Percentiles rank a stretch among this genome's conserved stretches.
phyloP scores from a whole-genome alignment of 2,113 vertebrate genomes.

The Numenius arquata region DNA sequence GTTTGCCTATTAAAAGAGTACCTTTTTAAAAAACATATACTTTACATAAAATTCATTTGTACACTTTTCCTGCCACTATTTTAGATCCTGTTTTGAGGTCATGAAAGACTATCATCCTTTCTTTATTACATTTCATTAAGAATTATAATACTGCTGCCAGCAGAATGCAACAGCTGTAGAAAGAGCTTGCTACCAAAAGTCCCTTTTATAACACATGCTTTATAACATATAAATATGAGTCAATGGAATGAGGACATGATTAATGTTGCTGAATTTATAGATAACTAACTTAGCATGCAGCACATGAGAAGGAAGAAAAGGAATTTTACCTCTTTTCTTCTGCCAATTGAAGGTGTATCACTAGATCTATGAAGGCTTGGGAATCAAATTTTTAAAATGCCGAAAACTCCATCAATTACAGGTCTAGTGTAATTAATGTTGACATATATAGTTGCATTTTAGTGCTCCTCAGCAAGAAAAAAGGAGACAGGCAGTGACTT shows the following conservation, averaged over 20 bases:
- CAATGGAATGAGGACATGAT: conserved; percentile 35
- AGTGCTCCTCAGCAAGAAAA: conserved; percentile 26
- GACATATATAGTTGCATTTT: neutral
- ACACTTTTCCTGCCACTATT: neutral
- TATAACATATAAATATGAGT: conserved; percentile 17
- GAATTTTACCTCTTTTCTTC: neutral
- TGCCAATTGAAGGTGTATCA: conserved; percentile 6
- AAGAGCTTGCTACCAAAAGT: conserved; percentile 21
- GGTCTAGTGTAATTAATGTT: conserved; percentile 31
- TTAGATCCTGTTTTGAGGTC: neutral
- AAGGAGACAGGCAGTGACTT: conserved; percentile 21
- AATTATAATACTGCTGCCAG: neutral
- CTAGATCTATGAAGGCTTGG: conserved; percentile 18
- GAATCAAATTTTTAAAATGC: conserved; percentile 49
- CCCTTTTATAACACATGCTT: neutral
- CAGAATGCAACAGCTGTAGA: neutral
- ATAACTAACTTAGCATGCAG: conserved; percentile 12
- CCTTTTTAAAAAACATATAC: fast-evolving
- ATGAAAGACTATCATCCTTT: neutral
- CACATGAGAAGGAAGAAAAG: neutral
- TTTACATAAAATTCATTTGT: neutral
- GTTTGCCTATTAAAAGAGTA: neutral
- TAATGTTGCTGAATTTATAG: conserved; percentile 42
- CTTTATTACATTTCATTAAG: neutral
- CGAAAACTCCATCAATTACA: conserved; percentile 17